These are phyloP conservation scores for Bovichtus variegatus DNA, from an alignment of 2,797 vertebrate genomes.

Conservation along the genomic window DNA sequence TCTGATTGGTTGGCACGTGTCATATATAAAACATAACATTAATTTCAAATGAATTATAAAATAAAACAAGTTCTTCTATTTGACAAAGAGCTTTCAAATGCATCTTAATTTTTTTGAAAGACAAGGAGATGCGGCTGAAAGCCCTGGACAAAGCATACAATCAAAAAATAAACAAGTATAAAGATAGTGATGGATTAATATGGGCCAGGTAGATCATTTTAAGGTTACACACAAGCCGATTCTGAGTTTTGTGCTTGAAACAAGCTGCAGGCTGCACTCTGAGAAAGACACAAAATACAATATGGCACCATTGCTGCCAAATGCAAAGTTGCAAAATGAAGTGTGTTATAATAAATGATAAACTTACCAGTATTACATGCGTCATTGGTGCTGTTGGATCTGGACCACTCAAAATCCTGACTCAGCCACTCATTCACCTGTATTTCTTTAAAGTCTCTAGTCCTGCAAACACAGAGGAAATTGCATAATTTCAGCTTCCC, in stretches of 20 bases:
- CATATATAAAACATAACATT: too few relatives aligned
- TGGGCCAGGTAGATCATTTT: too few relatives aligned
- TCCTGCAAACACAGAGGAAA: constrained; percentile 23
- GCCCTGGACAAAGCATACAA: background rate
- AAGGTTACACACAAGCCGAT: too few relatives aligned
- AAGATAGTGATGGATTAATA: too few relatives aligned
- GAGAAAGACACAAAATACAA: background rate
- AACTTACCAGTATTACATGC: constrained; percentile 5
- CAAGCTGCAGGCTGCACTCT: too few relatives aligned
- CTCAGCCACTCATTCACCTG: constrained; percentile 52
- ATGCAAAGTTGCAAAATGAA: background rate
- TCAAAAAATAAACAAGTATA: background rate
- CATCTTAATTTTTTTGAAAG: too few relatives aligned
- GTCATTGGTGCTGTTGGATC: background rate
- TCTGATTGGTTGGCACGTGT: background rate
- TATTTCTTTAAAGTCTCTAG: constrained; percentile 39
- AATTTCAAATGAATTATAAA: too few relatives aligned
- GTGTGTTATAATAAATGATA: background rate
- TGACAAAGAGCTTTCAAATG: background rate
- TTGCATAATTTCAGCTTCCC: background rate
- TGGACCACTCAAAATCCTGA: constrained; percentile 58
- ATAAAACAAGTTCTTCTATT: background rate
- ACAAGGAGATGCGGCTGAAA: background rate
- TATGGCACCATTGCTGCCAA: background rate
- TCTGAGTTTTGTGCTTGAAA: too few relatives aligned